Percentiles rank a stretch among this genome's conserved stretches.
Evolutionary conservation across 1,140 invertebrate species (phyloP).

Genomic region (Drosophila pseudoobscura): DNA sequence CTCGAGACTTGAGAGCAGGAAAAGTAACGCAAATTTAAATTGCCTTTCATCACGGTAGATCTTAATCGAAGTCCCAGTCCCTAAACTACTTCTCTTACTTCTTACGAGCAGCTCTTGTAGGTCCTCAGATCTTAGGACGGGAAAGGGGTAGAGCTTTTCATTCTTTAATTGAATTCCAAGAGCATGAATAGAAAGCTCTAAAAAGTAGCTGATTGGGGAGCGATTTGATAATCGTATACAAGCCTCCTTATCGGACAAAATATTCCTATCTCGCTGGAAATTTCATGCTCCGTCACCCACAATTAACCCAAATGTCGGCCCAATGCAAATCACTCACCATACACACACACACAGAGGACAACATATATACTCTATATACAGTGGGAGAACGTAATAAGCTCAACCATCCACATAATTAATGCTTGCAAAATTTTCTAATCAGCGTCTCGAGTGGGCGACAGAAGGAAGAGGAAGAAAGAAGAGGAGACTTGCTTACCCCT

Average conservation of each 20-base stretch:
- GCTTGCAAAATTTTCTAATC: constrained; percentile 34
- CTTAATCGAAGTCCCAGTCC: too few relatives aligned
- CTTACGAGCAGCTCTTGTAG: neutral
- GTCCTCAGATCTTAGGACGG: too few relatives aligned
- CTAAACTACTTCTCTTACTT: too few relatives aligned
- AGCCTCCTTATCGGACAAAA: constrained; percentile 23
- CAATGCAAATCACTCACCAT: constrained; percentile 39
- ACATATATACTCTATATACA: constrained; percentile 16
- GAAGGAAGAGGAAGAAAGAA: neutral
- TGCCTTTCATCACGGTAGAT: too few relatives aligned
- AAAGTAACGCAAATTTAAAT: too few relatives aligned
- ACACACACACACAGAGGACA: constrained; percentile 8
- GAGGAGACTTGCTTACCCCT: neutral
- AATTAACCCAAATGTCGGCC: constrained; percentile 66
- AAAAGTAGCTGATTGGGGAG: constrained; percentile 20
- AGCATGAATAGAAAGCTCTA: constrained; percentile 25
- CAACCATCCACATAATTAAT: constrained; percentile 45
- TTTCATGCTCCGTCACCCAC: constrained; percentile 47
- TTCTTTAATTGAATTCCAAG: neutral
- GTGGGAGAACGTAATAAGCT: constrained; percentile 28
- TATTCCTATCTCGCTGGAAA: constrained; percentile 31
- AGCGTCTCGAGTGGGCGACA: neutral
- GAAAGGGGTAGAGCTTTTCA: constrained; percentile 1
- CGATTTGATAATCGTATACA: constrained; percentile 32
- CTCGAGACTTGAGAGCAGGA: too few relatives aligned